Evolutionary conservation across 2,888 invertebrate species (phyloP).

Genomic region (Lordiphosa fenestrarum): DNA sequence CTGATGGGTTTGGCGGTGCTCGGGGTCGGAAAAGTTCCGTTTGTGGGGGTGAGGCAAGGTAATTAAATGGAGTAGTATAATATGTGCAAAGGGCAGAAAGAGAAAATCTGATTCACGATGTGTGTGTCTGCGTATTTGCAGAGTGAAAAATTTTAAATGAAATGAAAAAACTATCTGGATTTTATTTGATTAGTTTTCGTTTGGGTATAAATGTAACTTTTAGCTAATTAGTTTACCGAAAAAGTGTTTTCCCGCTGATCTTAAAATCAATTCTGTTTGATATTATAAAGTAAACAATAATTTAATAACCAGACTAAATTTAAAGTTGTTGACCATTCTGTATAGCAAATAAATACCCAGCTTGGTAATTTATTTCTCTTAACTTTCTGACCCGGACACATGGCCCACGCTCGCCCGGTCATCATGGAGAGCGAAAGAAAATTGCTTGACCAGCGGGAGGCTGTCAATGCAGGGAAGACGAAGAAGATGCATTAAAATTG

Average conservation of each 20-base stretch:
- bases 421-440: constrained; percentile 20
- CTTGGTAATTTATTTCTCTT: constrained; percentile 11
- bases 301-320: too few relatives aligned
- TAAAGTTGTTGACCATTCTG: background rate
- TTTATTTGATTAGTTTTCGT: too few relatives aligned
- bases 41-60: constrained; percentile 6
- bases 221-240: too few relatives aligned
- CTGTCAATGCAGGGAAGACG: constrained; percentile 37
- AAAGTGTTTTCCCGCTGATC: too few relatives aligned
- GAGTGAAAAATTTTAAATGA: too few relatives aligned
- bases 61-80: constrained; percentile 22
- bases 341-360: constrained; percentile 9
- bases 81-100: constrained; percentile 7
- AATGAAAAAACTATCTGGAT: too few relatives aligned
- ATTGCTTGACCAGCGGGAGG: constrained; percentile 24
- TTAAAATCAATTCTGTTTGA: too few relatives aligned
- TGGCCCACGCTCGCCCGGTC: constrained; percentile 29
- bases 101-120: background rate
- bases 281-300: too few relatives aligned
- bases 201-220: too few relatives aligned
- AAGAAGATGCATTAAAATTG: constrained; percentile 53
- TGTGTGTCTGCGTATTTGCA: background rate
- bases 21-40: constrained; percentile 1
- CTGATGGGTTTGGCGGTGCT: constrained; percentile 19
- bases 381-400: constrained; percentile 42